Evolutionary conservation across 2,888 invertebrate species (phyloP).

Genomic region (Hyalella azteca): DNA sequence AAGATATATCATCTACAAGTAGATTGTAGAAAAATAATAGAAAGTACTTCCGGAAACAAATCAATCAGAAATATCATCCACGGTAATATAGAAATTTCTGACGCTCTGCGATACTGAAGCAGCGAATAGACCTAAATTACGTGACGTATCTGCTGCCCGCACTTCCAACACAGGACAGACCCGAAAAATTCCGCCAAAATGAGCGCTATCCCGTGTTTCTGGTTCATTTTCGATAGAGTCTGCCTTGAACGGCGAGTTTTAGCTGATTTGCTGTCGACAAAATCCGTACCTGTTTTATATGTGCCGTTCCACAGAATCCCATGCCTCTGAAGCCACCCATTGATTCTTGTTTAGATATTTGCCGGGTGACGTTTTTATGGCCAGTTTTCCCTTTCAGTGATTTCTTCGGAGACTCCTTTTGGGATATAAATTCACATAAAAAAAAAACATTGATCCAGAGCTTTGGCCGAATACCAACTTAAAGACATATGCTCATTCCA

Average conservation of each 20-base stretch:
- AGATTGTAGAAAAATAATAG: too few relatives aligned
- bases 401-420: conserved; percentile 37
- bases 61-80: too few relatives aligned
- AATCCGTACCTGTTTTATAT: conserved; percentile 37
- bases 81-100: too few relatives aligned
- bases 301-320: conserved; percentile 37
- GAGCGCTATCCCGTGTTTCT: conserved; percentile 26
- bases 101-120: too few relatives aligned
- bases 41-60: too few relatives aligned
- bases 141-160: neutral
- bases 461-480: conserved; percentile 27
- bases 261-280: conserved; percentile 36
- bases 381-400: conserved; percentile 40
- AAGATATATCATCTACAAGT: too few relatives aligned
- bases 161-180: neutral
- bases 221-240: conserved; percentile 28
- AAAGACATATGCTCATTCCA: conserved; percentile 12
- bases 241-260: conserved; percentile 32
- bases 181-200: conserved; percentile 20
- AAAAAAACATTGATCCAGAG: conserved; percentile 26
- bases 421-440: conserved; percentile 36
- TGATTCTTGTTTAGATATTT: conserved; percentile 41
- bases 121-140: too few relatives aligned
- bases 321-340: conserved; percentile 38
- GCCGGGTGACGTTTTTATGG: conserved; percentile 37